Evolutionary conservation across 2,113 vertebrate genomes (phyloP), one percentile per base, ranked within the genome.

Genomic region (Lophotis ruficrista): DNA sequence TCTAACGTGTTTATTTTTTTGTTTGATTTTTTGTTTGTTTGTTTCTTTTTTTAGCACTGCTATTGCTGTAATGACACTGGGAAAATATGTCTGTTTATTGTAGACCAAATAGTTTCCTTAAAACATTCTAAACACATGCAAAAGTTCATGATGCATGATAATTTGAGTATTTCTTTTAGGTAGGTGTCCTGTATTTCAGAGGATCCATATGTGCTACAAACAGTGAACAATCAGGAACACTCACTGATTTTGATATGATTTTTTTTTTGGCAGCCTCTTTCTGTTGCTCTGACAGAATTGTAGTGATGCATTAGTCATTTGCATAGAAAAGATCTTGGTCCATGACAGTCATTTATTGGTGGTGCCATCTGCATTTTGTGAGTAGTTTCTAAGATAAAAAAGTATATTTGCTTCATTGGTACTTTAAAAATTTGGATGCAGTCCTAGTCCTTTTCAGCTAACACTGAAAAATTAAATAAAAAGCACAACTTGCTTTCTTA

Each of bases 281-380:
- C 84, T 95, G 95, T 94, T 95, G 78, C 97, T 97, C 97, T 98
- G 98, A 97, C 97, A 98, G 97, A 97, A 98, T 79, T 87, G 73
- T 96, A 96, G 95, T 97, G 95, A 97, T 97, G 90, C 94, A 98
- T 98, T 98, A 98, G 98, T 98, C 97, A 98, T 98, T 98, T 98
- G 97, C 97, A 98, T 97, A 98, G 96, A 98, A 98, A 98, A 98
- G 97, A 97, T 97, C 97, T 91, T 97, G 95, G 97, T 97, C 96
- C 94, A 96, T 97, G 96, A 97, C 98, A 98, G 97, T 98, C 98
- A 98, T 97, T 98, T 98, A 96, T 98, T 98, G 98, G 97, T 97
- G 96, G 58, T 98, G 92, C 98, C 98, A 98, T 98, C 98, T 98
- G 98, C 91, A 98, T 97, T 98, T 96, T 97, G 78, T 97, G 93